Base-by-base conservation (phyloP, 2,113 vertebrate genomes). In the Butorides virescens region DNA sequence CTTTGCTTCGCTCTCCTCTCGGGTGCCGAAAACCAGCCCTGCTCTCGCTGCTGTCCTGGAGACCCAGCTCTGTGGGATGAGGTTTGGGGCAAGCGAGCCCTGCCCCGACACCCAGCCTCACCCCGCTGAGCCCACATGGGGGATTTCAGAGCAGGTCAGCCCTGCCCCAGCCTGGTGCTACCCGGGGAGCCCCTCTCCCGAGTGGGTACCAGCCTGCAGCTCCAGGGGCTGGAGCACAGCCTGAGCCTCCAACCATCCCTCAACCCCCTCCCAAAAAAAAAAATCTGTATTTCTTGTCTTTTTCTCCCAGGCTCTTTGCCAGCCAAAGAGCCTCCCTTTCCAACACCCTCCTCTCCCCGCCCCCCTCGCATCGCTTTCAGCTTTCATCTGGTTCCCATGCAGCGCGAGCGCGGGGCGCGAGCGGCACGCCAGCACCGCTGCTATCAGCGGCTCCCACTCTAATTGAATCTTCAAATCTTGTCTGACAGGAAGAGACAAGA, bases 401-500 rank as follows among this genome's bases (percentile, higher is more conserved):
- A 88, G 70, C 9, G 0, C 26, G 56, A 81, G 83, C 52, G 6
- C 1, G 0, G 47, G 75, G 46, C 22, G 22, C 2, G 0, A 88
- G 84, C 78, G 56, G 74, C 66, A 42, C 4, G 6, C 75, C 86
- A 86, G 80, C 86, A 84, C 61, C 42, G 5, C 86, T 13, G 36
- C 79, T 91, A 88, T 82, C 90, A 84, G 93, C 19, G 0, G 81
- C 90, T 97, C 89, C 93, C 56, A 20, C 84, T 95, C 75, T 91
- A 95, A 97, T 56, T 96, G 93, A 94, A 94, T 94, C 89, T 86
- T 91, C 93, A 97, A 89, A 95, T 94, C 88, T 84, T 73, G 71
- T 83, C 89, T 95, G 93, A 95, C 94, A 86, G 91, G 50, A 62
- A 55, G 67, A 91, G 78, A 83, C 91, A 86, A 87, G 73, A 95